Percentiles rank a stretch among this genome's conserved stretches.
Conservation (phyloP, 1,140 invertebrate species). For the Harpegnathos saltator region DNA sequence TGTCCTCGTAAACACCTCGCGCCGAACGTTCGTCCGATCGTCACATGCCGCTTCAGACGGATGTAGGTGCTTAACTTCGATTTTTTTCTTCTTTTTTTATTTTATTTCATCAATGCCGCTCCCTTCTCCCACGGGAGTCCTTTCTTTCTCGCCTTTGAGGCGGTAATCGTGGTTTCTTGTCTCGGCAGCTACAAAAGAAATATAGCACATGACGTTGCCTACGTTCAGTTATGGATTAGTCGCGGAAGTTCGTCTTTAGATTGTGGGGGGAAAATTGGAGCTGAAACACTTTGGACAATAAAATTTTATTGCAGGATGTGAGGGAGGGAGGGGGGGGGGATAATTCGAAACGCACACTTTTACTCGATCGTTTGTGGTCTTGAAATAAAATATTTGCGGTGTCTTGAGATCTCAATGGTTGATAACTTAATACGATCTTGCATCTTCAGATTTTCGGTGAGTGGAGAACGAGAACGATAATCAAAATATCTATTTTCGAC, state of each 20-base stretch:
- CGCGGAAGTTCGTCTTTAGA: not conserved
- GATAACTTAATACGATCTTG: too few species aligned
- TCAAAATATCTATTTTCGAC: too few species aligned
- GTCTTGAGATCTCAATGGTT: too few species aligned
- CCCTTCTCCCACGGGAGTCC: not conserved
- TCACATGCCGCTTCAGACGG: slow-evolving; percentile 69
- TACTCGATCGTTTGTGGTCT: too few species aligned
- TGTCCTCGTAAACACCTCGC: slow-evolving; percentile 70
- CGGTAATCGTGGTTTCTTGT: slow-evolving; percentile 9
- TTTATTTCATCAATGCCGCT: slow-evolving; percentile 39
- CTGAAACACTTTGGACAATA: not conserved
- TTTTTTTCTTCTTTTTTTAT: not conserved
- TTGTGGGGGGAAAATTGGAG: not conserved
- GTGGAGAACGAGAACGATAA: too few species aligned
- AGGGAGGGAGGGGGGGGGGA: too few species aligned
- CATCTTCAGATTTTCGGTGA: too few species aligned
- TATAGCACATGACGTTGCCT: slow-evolving; percentile 8
- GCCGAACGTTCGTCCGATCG: slow-evolving; percentile 62
- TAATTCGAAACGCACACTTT: too few species aligned
- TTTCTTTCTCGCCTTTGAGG: slow-evolving; percentile 29
- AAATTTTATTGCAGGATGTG: not conserved
- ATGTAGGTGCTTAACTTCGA: slow-evolving; percentile 63
- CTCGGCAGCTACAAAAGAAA: slow-evolving; percentile 16
- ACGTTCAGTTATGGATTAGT: not conserved
- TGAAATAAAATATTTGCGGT: too few species aligned